Base-by-base conservation (phyloP, 2,113 vertebrate genomes). In the Lycaon pictus region DNA sequence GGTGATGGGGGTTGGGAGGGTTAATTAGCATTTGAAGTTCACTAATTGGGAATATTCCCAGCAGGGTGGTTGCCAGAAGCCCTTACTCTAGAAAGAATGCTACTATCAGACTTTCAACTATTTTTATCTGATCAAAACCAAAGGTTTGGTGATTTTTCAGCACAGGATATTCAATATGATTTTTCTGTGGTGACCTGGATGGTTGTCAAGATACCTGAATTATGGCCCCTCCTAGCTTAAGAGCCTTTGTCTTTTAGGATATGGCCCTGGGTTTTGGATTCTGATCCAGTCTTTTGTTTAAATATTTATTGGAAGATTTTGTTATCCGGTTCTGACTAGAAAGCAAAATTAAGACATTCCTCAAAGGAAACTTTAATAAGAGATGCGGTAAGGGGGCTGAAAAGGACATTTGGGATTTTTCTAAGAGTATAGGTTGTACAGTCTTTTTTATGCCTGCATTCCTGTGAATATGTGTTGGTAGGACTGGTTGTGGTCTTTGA, bases 261-360 rank as follows among this genome's bases (percentile, higher is more conserved):
- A 92, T 43, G 43, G 29, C 4, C 7, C 12, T 69, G 23, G 27
- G 32, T 82, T 93, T 89, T 84, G 11, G 25, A 84, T 69, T 95
- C 29, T 86, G 7, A 60, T 43, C 1, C 5, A 35, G 16, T 35
- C 25, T 2, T 95, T 69, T 76, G 11, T 63, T 95, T 72, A 71
- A 90, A 77, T 88, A 19, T 63, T 88, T 76, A 72, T 6, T 37
- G 25, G 67, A 84, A 22, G 12, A n/a, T 95, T 95, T 95, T 88
- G 17, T 85, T 86, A 51, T 13, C 7, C 62, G 29, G 11, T 43
- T 84, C 74, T 86, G 48, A 76, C 10, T 86, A 87, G 79, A 69
- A 60, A 74, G 3, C 62, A 76, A 84, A 72, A 67, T 90, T 60
- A 35, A n/a, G 15, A 1, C 4, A 10, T 48, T 3, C 35, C 69